Evolutionary conservation across 2,888 invertebrate genomes (phyloP), one percentile per base, ranked within the genome.

Genomic region (Germaria angustata): DNA sequence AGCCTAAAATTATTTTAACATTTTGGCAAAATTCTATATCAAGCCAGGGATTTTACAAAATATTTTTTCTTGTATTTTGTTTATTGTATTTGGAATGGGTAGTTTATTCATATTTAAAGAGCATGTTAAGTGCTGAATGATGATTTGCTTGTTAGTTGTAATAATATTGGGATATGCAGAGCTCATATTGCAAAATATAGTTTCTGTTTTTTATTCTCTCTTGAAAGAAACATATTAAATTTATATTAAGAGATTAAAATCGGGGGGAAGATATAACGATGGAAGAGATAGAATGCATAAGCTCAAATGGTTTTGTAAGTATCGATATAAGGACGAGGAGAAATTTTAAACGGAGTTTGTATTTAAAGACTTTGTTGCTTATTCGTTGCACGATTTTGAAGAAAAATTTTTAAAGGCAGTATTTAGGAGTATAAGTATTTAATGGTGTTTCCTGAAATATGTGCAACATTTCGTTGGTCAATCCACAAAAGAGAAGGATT

Each of bases 21-120:
- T 79, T 72, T 71, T 65, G 24, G 32, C 22, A 55, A 63, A 77
- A 34, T 75, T 55, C 9, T 44, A 65, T 49, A 76, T 11, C 28
- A 20, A 46, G 44, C 11, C 65, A 65, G 53, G 63, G 65, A 65
- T 75, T 65, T 63, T 44, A 36, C 17, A 36, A 24, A 13, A 1
- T 36, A 36, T 39, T 15, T 28, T 2, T 46, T 36, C 6, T 44
- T 15, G 51, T 36, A 68, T 61, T 57, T 17, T 41, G 59, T 34
- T 65, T 49, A 65, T 59, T 66, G 39, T 63, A 49, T 71, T 73
- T 69, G 20, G 53, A 41, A 71, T 44, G 65, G 55, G 24, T 41
- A 72, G 72, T 80, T 84, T 84, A 81, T 81, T 81, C 81, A 84
- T 84, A 84, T 84, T 81, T 80, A 80, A 81, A 84, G 69, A 73